Percentiles rank a stretch among this genome's conserved stretches.
Conservation (phyloP, 2,797 vertebrate species). For the Hippocampus kuda region DNA sequence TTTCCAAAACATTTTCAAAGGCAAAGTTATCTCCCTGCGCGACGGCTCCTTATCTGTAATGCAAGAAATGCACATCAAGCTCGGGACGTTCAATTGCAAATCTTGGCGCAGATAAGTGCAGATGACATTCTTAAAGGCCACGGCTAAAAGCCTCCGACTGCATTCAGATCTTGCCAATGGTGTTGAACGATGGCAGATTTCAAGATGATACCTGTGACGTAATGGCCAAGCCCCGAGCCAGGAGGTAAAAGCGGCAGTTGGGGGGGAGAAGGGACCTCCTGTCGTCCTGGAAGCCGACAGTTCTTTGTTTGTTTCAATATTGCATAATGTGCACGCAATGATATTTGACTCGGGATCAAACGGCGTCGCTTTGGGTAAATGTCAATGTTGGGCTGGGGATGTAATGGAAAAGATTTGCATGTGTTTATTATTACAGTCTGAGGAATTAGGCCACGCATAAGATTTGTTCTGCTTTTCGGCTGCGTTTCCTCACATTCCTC, state of each 20-base stretch:
- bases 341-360: slow-evolving; percentile 54
- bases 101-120: slow-evolving; percentile 38
- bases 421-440: slow-evolving; percentile 6
- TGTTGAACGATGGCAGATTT: slow-evolving; percentile 49
- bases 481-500: slow-evolving; percentile 31
- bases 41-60: slow-evolving; percentile 21
- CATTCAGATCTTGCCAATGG: slow-evolving; percentile 31
- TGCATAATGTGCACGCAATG: slow-evolving; percentile 39
- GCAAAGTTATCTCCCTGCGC: slow-evolving; percentile 26
- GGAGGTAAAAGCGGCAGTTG: slow-evolving; percentile 60
- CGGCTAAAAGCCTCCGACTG: slow-evolving; percentile 31
- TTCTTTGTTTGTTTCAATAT: slow-evolving; percentile 41
- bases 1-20: slow-evolving; percentile 22
- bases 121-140: slow-evolving; percentile 35
- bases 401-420: slow-evolving; percentile 27
- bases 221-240: slow-evolving; percentile 56
- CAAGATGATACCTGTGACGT: slow-evolving; percentile 53
- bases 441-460: background rate
- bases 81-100: slow-evolving; percentile 27
- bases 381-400: slow-evolving; percentile 40
- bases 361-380: slow-evolving; percentile 47
- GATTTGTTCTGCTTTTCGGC: background rate
- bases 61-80: slow-evolving; percentile 14
- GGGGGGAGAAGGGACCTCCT: slow-evolving; percentile 21
- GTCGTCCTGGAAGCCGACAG: slow-evolving; percentile 22